A percentile compares a stretch with the other conserved stretches of the same genome.
Evolutionary conservation across 2,797 vertebrate genomes (phyloP).

Genomic region (Pempheris klunzingeri): DNA sequence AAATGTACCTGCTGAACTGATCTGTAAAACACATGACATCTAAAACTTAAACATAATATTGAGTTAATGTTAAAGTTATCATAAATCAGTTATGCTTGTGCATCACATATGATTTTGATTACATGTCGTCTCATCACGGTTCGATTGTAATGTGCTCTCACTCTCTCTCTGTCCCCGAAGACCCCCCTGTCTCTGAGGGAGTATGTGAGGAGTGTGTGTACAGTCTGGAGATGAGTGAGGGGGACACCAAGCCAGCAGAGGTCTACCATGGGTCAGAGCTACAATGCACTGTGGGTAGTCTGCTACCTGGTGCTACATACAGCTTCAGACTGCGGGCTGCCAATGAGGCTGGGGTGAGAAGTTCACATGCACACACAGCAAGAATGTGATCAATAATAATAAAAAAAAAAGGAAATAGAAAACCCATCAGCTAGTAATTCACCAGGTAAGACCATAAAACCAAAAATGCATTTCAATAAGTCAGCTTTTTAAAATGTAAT

Average conservation of each 20-base stretch:
- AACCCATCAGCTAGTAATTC: conserved; percentile 1
- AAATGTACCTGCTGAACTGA: background rate
- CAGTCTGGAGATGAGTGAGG: conserved; percentile 94
- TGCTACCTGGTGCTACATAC: conserved; percentile 93
- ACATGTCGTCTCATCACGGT: background rate
- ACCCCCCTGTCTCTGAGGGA: conserved; percentile 81
- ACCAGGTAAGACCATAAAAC: background rate
- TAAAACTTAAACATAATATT: background rate
- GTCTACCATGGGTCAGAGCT: conserved; percentile 91
- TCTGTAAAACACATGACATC: conserved; percentile 10
- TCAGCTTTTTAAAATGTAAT: conserved; percentile 3
- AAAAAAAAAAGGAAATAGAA: background rate
- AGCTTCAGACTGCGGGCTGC: conserved; percentile 91
- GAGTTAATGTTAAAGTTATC: background rate
- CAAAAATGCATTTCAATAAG: background rate
- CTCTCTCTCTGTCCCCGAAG: conserved; percentile 47
- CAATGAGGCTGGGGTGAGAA: conserved; percentile 94
- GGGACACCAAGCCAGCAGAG: conserved; percentile 84
- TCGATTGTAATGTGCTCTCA: conserved; percentile 7
- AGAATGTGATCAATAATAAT: background rate
- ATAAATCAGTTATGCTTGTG: background rate
- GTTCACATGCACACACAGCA: background rate
- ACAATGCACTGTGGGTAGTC: conserved; percentile 92
- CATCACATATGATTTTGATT: background rate
- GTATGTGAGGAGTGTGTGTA: conserved; percentile 90